phyloP scores from a whole-genome alignment of 2,797 vertebrate species.

The Phylloscopus collybita region DNA sequence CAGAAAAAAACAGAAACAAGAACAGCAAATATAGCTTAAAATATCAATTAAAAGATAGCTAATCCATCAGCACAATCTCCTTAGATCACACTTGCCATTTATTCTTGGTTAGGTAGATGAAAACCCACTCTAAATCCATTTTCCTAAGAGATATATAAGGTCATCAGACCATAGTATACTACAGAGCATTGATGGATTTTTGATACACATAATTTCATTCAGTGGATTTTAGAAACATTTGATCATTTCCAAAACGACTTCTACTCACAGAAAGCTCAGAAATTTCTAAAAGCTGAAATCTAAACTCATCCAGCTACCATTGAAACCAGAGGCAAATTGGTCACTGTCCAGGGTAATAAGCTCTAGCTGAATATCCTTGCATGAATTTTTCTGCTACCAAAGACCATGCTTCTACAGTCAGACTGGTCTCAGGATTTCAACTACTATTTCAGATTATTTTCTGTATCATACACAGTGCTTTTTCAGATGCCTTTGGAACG shows the following conservation, averaged over 20 bases:
- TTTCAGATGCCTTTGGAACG: not conserved
- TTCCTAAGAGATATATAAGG: not conserved
- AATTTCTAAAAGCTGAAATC: not conserved
- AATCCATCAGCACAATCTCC: not conserved
- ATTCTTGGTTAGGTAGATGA: not conserved
- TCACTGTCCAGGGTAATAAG: not conserved
- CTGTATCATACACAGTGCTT: not conserved
- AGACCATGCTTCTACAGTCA: not conserved
- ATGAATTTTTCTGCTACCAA: not conserved
- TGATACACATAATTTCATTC: not conserved
- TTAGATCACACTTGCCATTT: not conserved
- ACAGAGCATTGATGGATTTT: not conserved
- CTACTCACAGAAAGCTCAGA: not conserved
- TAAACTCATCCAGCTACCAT: not conserved
- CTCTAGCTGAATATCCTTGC: not conserved
- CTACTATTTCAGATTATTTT: not conserved
- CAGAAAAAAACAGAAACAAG: not conserved
- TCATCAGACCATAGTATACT: not conserved
- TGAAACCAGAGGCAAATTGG: not conserved
- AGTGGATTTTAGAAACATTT: not conserved
- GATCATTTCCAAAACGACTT: not conserved
- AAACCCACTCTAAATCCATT: not conserved
- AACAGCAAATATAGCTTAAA: not conserved
- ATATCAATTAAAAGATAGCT: not conserved
- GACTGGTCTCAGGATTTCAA: not conserved